These are phyloP conservation scores for Melanargia galathea DNA, from an alignment of 2,888 invertebrate species.

Conservation along the genomic window DNA sequence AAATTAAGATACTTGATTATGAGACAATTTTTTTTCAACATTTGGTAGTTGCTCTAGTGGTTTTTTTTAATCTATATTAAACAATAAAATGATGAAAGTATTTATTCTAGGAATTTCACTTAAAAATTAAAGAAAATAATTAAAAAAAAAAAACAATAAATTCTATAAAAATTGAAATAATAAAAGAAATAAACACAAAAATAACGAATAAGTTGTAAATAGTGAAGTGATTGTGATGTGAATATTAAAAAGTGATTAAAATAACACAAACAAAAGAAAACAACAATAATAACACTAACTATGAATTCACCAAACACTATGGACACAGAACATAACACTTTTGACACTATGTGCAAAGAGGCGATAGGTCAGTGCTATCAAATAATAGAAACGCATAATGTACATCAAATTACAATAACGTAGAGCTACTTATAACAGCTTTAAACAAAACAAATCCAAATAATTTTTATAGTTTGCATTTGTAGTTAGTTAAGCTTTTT, in stretches of 20 bases:
- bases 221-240: conserved; percentile 46
- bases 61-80: no score
- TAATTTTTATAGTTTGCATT: conserved; percentile 4
- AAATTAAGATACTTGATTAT: no score
- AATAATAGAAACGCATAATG: not conserved
- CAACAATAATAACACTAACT: conserved; percentile 41
- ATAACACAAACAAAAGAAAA: conserved; percentile 24
- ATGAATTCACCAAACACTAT: conserved; percentile 56
- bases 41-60: no score
- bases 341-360: conserved; percentile 66
- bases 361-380: conserved; percentile 72
- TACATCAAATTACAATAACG: not conserved
- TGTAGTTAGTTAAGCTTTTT: conserved; percentile 9
- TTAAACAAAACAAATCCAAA: not conserved
- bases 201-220: conserved; percentile 5
- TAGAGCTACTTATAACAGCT: not conserved
- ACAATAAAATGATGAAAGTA: not conserved
- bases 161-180: not conserved
- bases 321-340: conserved; percentile 63
- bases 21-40: no score
- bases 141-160: not conserved
- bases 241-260: conserved; percentile 34
- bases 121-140: not conserved
- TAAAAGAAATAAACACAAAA: not conserved
- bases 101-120: not conserved